phyloP scores from a whole-genome alignment of 2,113 vertebrate species.

The Anolis sagrei region DNA sequence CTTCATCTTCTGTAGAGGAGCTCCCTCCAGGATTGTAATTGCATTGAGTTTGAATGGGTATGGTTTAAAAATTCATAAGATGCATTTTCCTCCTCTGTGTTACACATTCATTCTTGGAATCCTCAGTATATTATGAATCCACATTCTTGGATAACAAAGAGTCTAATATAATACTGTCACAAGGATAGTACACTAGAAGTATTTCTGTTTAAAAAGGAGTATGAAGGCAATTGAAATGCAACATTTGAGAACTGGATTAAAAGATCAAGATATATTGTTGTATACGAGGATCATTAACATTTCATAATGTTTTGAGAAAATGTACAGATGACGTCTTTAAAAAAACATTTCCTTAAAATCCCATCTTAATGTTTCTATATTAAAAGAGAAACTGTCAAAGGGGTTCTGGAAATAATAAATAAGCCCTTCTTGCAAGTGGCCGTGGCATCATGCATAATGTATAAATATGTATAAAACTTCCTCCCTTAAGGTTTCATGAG shows the following conservation, averaged over 20 bases:
- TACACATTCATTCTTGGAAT: not conserved
- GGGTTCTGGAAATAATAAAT: not conserved
- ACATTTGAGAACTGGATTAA: no score
- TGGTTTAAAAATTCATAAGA: conserved; percentile 26
- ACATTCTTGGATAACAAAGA: conserved; percentile 43
- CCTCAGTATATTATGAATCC: not conserved
- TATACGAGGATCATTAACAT: not conserved
- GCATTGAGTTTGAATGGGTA: conserved; percentile 25
- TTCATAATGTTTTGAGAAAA: not conserved
- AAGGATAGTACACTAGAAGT: not conserved
- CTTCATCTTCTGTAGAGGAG: not conserved
- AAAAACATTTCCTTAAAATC: not conserved
- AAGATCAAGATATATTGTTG: not conserved
- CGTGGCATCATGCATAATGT: not conserved
- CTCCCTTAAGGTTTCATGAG: not conserved
- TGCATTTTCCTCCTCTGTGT: conserved; percentile 18
- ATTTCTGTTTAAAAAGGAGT: not conserved
- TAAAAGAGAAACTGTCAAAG: not conserved
- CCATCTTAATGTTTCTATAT: not conserved
- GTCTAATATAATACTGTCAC: not conserved
- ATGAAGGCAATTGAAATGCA: not conserved
- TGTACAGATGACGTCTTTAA: not conserved
- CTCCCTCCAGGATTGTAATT: conserved; percentile 31
- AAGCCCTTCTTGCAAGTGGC: not conserved
- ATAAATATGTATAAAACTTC: not conserved